Evolutionary conservation across 1,140 invertebrate genomes (phyloP).

Genomic region (Ericerus pela): DNA sequence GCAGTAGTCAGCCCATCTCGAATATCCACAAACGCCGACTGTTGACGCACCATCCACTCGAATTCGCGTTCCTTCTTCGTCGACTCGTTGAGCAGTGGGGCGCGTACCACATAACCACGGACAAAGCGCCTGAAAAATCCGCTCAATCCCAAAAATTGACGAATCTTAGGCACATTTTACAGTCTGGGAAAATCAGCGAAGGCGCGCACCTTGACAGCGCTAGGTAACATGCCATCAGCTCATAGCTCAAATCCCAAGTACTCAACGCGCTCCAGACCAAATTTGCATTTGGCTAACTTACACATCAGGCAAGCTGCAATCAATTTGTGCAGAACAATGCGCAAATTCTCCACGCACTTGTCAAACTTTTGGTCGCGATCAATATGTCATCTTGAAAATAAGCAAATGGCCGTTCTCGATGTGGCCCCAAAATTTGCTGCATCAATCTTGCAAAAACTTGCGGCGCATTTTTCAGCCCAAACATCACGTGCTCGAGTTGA

Average conservation of each 20-base stretch:
- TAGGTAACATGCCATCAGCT: background rate
- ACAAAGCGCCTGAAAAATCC: background rate
- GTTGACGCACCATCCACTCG: background rate
- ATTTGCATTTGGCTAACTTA: background rate
- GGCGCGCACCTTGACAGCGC: background rate
- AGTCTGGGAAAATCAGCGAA: background rate
- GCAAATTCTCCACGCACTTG: background rate
- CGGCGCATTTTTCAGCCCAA: constrained; percentile 22
- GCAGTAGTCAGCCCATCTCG: background rate
- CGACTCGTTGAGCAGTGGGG: background rate
- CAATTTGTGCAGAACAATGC: background rate
- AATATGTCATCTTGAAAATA: background rate
- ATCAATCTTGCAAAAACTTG: constrained; percentile 8
- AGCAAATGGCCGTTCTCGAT: too few species aligned
- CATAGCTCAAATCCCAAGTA: background rate
- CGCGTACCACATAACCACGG: background rate
- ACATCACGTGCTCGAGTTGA: constrained; percentile 19
- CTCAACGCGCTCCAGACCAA: background rate
- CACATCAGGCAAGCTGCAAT: background rate
- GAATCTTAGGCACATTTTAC: background rate
- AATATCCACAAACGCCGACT: background rate
- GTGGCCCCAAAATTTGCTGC: background rate
- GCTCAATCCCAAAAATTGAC: background rate
- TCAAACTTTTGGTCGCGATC: background rate
- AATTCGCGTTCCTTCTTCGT: constrained; percentile 1